phyloP scores from a whole-genome alignment of 2,797 vertebrate species.

The Limnodromus scolopaceus region DNA sequence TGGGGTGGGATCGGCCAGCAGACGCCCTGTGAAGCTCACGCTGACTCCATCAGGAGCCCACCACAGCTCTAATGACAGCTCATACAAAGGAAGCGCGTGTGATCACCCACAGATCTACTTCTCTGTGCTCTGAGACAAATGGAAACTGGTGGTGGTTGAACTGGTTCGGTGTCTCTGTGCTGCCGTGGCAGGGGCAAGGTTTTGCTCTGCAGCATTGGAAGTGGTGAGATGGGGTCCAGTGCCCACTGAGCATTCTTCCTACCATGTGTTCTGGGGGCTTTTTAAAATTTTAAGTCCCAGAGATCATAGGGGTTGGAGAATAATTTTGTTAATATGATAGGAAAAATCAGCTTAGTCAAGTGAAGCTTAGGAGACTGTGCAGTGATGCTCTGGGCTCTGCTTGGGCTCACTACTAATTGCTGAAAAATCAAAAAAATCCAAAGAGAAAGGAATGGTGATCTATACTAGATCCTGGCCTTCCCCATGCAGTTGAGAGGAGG shows the following conservation, averaged over 20 bases:
- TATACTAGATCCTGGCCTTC: neutral
- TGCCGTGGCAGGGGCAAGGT: neutral
- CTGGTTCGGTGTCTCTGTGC: neutral
- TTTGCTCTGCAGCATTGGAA: neutral
- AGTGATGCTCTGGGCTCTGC: neutral
- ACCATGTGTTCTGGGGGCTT: fast-evolving
- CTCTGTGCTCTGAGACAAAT: neutral
- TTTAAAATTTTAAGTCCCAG: neutral
- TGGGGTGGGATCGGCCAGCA: neutral
- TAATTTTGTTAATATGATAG: neutral
- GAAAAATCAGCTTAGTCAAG: neutral
- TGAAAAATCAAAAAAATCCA: neutral
- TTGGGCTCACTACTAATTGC: neutral
- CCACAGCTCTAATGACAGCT: neutral
- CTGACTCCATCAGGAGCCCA: neutral
- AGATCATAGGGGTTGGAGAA: neutral
- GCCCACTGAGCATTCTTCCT: neutral
- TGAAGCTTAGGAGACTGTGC: neutral
- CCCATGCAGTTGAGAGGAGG: fast-evolving
- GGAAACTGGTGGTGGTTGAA: neutral
- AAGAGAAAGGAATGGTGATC: neutral
- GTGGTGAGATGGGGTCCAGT: neutral
- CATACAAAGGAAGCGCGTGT: fast-evolving
- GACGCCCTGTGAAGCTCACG: neutral
- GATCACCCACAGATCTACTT: neutral